Conservation (phyloP, 2,113 vertebrate species). For the Cnemophilus loriae region DNA sequence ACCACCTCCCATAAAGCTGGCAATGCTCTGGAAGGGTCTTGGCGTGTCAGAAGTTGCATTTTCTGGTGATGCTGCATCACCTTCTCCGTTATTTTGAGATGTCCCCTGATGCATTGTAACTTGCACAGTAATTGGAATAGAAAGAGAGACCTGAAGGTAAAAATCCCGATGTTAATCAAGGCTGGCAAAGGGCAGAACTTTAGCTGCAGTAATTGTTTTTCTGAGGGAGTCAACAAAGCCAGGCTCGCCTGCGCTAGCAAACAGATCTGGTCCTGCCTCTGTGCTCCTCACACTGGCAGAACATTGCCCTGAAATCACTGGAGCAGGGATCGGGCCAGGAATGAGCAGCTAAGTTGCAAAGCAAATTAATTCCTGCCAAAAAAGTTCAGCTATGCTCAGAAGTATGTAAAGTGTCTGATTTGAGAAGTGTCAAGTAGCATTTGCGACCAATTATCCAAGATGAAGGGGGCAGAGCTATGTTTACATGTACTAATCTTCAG, state of each 20-base stretch:
- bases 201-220: not conserved
- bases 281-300: not conserved
- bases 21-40: not conserved
- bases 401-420: slow-evolving; percentile 73
- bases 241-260: not conserved
- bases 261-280: slow-evolving; percentile 36
- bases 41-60: not conserved
- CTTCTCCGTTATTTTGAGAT: not conserved
- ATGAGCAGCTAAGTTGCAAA: slow-evolving; percentile 65
- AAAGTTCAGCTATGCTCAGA: slow-evolving; percentile 74
- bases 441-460: slow-evolving; percentile 81
- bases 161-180: not conserved
- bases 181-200: not conserved
- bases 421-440: slow-evolving; percentile 78
- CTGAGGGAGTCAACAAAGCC: not conserved
- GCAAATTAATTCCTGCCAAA: slow-evolving; percentile 67
- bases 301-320: slow-evolving; percentile 16
- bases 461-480: slow-evolving; percentile 67
- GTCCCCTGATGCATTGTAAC: not conserved
- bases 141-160: not conserved
- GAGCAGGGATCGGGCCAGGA: slow-evolving; percentile 44
- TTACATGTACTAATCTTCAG: slow-evolving; percentile 67
- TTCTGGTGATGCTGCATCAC: not conserved
- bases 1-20: not conserved
- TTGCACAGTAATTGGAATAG: not conserved